Evolutionary conservation across 2,888 invertebrate species (phyloP), one percentile per base, ranked within the genome.

Genomic region (Hermaeophaga mercurialis): DNA sequence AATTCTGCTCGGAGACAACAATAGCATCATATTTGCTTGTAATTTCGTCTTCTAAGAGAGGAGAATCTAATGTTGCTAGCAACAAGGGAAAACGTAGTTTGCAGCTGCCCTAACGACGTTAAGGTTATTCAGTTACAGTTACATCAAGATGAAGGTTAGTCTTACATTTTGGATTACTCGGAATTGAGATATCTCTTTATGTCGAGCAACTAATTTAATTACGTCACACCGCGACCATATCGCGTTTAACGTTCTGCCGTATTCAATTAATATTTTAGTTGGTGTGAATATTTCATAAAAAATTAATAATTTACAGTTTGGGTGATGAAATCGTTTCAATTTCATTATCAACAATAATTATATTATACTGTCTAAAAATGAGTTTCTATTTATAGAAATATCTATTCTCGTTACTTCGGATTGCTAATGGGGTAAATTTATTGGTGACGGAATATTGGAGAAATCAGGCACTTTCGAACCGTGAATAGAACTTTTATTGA

Each of bases 201-300:
- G 17, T 17, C 36, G 17, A 36, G 36, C 7, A 36, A 36, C 36
- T 12, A 17, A 36, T 36, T 36, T 36, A 36, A 36, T 36, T 36
- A 33, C 5, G 36, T 36, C 17, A 36, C 17, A 33, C 33, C 14
- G 14, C 33, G 14, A 4, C 5, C 36, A 36, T 17, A 15, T 36
- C 36, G 9, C 36, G 17, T 17, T 15, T 11, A 36, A 36, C 8
- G n/a, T n/a, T 36, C 17, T 36, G 36, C 9, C 17, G 36, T 36
- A 17, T 36, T 17, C 17, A 36, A 36, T 36, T 17, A 17, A 36
- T 36, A 36, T 9, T 36, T 11, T 5, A 11, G 12, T n/a, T 31
- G 11, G 11, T 31, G 31, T 11, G 3, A 11, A 11, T 6, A 22
- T 22, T 22, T 22, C 6, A 6, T n/a, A n/a, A n/a, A n/a, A n/a